Base-by-base conservation (phyloP, 1,140 invertebrate species). In the Drosophila nannoptera region DNA sequence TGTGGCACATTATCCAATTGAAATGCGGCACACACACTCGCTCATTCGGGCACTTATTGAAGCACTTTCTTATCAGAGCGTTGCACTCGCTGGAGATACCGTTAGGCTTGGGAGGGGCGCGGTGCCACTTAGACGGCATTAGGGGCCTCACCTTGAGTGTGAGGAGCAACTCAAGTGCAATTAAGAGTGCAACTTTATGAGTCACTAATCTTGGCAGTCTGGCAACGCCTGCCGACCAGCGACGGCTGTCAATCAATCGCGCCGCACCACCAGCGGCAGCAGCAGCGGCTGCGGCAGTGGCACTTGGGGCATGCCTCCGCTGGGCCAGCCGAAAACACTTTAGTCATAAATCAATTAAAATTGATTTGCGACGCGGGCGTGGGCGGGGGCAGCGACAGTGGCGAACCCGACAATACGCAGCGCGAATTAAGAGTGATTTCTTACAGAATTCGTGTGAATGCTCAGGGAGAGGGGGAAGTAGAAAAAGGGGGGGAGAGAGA, bases 261-360 rank as follows among this genome's bases (percentile, higher is more conserved):
- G n/a, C n/a, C n/a, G n/a, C n/a, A n/a, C n/a, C n/a, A n/a, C n/a
- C n/a, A n/a, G n/a, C n/a, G n/a, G n/a, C n/a, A n/a, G n/a, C n/a
- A n/a, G n/a, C n/a, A n/a, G n/a, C n/a, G n/a, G n/a, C 12, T 50
- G 8, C n/a, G 53, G n/a, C 7, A n/a, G 22, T n/a, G 53, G 52
- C 61, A 78, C 68, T 78, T 71, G 75, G 38, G 61, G 69, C 73
- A 76, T 42, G 40, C 40, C 40, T 11, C 73, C 73, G 64, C 75
- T 70, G 65, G 53, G 42, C 68, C 63, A 78, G 66, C 50, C 70
- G 43, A 80, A 83, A 83, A 83, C 78, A 83, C 78, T 83, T 78
- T 73, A 73, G 80, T 73, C 80, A 84, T 83, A 83, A 83, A 83
- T 83, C 78, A 83, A 84, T 83, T 83, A 83, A 83, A 83, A 84